A percentile compares a stretch with the other conserved stretches of the same genome.
Conservation (phyloP, 1,140 invertebrate species). For the Meteorus sp. region DNA sequence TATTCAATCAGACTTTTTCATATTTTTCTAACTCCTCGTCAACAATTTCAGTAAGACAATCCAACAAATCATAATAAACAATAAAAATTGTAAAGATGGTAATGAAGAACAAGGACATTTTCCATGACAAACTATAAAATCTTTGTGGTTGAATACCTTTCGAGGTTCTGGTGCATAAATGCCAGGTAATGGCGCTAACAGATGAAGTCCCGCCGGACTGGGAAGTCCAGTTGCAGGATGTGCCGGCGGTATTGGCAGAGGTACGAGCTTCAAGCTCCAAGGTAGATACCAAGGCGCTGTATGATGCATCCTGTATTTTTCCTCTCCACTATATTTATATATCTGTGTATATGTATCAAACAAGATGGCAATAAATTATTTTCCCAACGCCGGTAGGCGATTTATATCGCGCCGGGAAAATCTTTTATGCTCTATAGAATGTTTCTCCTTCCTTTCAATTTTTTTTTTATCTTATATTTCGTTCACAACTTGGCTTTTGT, state of each 20-base stretch:
- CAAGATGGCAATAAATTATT: neutral
- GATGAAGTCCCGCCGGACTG: conserved; percentile 50
- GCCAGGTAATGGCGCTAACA: conserved; percentile 53
- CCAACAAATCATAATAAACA: too few species aligned
- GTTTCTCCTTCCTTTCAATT: too few species aligned
- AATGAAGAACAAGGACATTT: too few species aligned
- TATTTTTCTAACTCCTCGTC: too few species aligned
- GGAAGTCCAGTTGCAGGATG: conserved; percentile 55
- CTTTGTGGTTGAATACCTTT: conserved; percentile 43
- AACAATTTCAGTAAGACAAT: too few species aligned
- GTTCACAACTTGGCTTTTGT: too few species aligned
- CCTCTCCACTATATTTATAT: neutral
- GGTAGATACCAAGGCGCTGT: conserved; percentile 57
- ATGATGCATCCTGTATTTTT: conserved; percentile 55
- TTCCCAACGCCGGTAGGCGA: conserved; percentile 24
- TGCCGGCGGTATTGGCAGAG: conserved; percentile 53
- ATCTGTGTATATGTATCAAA: neutral
- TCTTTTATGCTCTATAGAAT: too few species aligned
- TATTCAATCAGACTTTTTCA: too few species aligned
- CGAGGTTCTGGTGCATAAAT: conserved; percentile 57
- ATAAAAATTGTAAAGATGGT: too few species aligned
- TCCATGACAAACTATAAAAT: neutral
- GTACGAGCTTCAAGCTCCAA: conserved; percentile 57
- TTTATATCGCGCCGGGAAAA: conserved; percentile 52
- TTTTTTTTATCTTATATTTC: too few species aligned